Percentiles rank a stretch among this genome's conserved stretches.
Evolutionary conservation across 2,113 vertebrate genomes (phyloP).

Genomic region (Daboia siamensis): DNA sequence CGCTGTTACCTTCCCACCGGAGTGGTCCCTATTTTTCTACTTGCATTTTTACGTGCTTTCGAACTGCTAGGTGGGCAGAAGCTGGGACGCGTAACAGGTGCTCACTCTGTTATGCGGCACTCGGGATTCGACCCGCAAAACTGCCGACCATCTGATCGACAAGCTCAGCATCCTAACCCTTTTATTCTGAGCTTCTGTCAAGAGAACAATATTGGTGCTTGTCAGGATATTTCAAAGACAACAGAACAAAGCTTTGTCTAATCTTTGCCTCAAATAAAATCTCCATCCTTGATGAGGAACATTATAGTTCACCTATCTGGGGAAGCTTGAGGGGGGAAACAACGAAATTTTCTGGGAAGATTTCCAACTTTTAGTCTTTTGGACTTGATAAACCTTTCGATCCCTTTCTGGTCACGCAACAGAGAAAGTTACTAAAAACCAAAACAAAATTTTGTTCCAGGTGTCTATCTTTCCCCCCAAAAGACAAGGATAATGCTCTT

Average conservation of each 20-base stretch:
- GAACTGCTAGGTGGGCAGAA: no score
- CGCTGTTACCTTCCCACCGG: no score
- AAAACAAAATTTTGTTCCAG: background rate
- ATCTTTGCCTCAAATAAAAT: background rate
- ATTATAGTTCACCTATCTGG: background rate
- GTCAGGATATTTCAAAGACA: background rate
- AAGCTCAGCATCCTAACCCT: no score
- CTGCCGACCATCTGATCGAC: no score
- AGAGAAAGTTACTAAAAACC: background rate
- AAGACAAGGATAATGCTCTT: background rate
- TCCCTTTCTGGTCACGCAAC: background rate
- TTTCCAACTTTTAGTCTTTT: background rate
- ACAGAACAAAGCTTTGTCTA: background rate
- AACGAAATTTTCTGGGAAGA: background rate
- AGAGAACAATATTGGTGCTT: background rate
- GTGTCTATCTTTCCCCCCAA: background rate
- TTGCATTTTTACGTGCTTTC: no score
- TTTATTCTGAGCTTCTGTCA: background rate
- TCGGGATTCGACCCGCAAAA: no score
- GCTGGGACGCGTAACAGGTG: no score
- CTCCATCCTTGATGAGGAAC: slow-evolving; percentile 2
- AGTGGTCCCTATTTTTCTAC: no score
- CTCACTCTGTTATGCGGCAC: no score
- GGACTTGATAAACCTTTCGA: background rate
- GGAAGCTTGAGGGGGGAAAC: no score